These are phyloP conservation scores for Sarcophilus harrisii DNA, from an alignment of 2,797 vertebrate genomes.

Conservation along the genomic window DNA sequence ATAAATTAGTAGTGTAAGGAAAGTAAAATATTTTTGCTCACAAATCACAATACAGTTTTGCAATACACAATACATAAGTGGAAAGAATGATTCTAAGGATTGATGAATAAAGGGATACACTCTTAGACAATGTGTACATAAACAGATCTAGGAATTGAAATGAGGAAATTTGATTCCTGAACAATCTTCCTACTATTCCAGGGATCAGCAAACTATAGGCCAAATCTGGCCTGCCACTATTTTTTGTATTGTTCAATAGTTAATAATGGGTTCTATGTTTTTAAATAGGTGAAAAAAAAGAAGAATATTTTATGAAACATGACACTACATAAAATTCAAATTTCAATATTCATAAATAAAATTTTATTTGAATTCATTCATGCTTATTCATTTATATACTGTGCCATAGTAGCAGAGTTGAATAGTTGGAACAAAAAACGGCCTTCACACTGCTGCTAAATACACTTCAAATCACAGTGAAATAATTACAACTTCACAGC, in stretches of 20 bases:
- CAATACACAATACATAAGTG: not conserved
- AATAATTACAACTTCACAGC: not conserved
- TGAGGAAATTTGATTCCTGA: not conserved
- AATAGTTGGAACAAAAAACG: not conserved
- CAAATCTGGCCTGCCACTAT: not conserved
- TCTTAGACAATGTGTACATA: not conserved
- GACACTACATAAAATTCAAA: not conserved
- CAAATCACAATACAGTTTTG: not conserved
- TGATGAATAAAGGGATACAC: not conserved
- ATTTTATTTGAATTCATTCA: not conserved
- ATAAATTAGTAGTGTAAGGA: not conserved
- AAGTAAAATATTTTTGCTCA: not conserved
- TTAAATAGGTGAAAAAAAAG: not conserved
- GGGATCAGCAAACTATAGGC: not conserved
- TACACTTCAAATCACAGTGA: not conserved
- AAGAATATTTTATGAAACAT: not conserved
- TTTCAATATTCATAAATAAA: not conserved
- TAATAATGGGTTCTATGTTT: not conserved
- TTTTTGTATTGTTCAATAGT: not conserved
- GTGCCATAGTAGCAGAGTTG: not conserved
- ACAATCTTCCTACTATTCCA: not conserved
- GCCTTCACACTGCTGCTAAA: not conserved
- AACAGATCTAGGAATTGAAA: not conserved
- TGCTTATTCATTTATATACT: not conserved
- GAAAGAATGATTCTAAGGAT: not conserved